Base-by-base conservation (phyloP, 2,797 vertebrate genomes). In the Gymnodraco acuticeps region DNA sequence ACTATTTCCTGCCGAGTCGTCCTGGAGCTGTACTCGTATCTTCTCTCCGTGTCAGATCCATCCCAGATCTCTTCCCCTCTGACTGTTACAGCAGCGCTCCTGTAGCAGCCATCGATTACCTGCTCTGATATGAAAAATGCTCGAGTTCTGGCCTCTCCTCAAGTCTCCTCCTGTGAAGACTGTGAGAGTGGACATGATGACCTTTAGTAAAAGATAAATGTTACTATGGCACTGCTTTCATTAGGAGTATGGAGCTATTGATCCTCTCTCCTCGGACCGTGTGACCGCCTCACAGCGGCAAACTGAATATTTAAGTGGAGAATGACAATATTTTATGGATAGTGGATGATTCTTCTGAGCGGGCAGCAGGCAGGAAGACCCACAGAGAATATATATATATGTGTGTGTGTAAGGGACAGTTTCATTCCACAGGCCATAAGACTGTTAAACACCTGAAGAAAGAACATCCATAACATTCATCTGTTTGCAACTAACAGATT, bases 111-210 rank as follows among this genome's bases (percentile, higher is more conserved):
- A 84, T 78, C 41, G 81, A 90, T 85, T 88, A 85, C 74, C 78
- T 82, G 81, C 68, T 78, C 48, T 19, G 80, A 81, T 87, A 80
- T 85, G 60, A 89, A 78, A 75, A 80, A 88, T 63, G 64, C 46
- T 81, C 38, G 2, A 33, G 64, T 69, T 79, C 61, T 64, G 46
- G 13, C 60, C 55, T 64, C 43, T 82, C 59, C 72, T 63, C 38
- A 47, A 58, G 71, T 61, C 53, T 64, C 23, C 27, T 27, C 55
- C 38, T 72, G 19, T 52, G 68, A 65, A 58, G 76, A 50, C 67
- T 8, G 54, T 8, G 31, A 56, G 77, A 75, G 80, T 52, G 69
- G 76, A 85, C 76, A 55, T 13, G 46, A 54, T 67, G 84, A 85
- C 86, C 85, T 83, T 86, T 81, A 74, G 72, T 19, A 10, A 64